A percentile compares a stretch with the other conserved stretches of the same genome.
phyloP scores from a whole-genome alignment of 1,140 invertebrate species.

The Aphaenogaster ashmeadi region DNA sequence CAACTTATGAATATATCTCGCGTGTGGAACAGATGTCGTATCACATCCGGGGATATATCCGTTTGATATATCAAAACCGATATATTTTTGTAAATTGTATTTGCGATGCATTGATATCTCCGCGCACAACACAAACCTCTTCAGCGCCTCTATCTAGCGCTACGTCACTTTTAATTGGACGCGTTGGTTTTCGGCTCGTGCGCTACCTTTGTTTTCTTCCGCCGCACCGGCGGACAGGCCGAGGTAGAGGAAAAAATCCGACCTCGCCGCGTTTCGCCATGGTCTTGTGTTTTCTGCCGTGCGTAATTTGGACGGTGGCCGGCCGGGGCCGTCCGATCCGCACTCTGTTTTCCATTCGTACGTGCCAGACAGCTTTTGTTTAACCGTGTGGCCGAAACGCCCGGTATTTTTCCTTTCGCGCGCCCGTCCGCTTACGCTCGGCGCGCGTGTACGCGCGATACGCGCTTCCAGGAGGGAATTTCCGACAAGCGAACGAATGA shows the following conservation, averaged over 20 bases:
- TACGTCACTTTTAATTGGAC: conserved; percentile 42
- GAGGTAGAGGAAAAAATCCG: not conserved
- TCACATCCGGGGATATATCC: not conserved
- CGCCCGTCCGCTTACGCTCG: not conserved
- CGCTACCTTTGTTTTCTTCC: conserved; percentile 21
- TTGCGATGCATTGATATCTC: conserved; percentile 10
- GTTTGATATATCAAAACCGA: conserved; percentile 5
- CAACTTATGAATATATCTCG: conserved; percentile 32
- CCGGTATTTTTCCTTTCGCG: conserved; percentile 29
- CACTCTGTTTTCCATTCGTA: conserved; percentile 22
- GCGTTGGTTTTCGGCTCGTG: not conserved
- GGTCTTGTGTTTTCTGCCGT: conserved; percentile 30
- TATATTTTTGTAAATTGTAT: not conserved
- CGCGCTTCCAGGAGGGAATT: not conserved
- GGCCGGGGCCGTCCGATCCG: not conserved
- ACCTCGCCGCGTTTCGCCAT: not conserved
- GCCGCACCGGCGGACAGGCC: not conserved
- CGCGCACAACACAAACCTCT: not conserved
- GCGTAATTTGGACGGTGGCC: conserved; percentile 45
- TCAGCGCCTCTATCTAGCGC: too few species aligned
- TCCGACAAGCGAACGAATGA: not conserved
- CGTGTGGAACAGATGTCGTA: not conserved
- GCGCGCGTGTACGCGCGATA: not conserved
- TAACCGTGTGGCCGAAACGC: not conserved
- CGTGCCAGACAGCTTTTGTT: conserved; percentile 36